These are phyloP conservation scores for Drosophila anceps DNA, from an alignment of 2,888 invertebrate genomes.

Conservation along the genomic window DNA sequence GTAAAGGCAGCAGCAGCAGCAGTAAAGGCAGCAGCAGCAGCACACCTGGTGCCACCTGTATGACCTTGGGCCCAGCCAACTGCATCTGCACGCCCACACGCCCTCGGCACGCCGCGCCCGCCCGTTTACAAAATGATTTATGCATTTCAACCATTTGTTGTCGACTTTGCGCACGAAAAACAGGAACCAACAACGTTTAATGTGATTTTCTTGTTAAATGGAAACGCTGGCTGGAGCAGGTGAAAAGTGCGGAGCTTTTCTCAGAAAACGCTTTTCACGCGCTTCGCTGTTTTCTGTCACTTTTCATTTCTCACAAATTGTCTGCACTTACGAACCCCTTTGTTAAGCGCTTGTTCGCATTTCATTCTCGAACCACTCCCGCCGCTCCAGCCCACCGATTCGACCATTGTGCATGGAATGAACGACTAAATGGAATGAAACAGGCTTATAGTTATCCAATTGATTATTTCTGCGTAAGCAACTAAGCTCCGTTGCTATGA, in stretches of 20 bases:
- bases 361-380: background rate
- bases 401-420: background rate
- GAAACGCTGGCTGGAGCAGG: constrained; percentile 24
- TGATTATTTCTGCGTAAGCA: background rate
- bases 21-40: constrained; percentile 5
- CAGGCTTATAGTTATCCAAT: constrained; percentile 1
- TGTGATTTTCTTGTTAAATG: constrained; percentile 54
- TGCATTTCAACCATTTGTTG: constrained; percentile 46
- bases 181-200: constrained; percentile 24
- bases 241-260: constrained; percentile 20
- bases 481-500: background rate
- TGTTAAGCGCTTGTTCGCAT: constrained; percentile 19
- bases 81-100: constrained; percentile 4
- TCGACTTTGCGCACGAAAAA: constrained; percentile 29
- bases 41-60: constrained; percentile 20
- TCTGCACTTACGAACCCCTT: constrained; percentile 25
- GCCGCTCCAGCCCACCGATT: background rate
- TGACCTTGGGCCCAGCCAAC: constrained; percentile 9
- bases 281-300: constrained; percentile 30
- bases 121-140: constrained; percentile 41
- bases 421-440: background rate
- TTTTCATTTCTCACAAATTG: constrained; percentile 56
- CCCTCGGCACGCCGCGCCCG: background rate
- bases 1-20: background rate
- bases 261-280: constrained; percentile 26